These are phyloP conservation scores for Alcedo quadribrachys DNA, from an alignment of 2,797 vertebrate species.

Conservation along the genomic window DNA sequence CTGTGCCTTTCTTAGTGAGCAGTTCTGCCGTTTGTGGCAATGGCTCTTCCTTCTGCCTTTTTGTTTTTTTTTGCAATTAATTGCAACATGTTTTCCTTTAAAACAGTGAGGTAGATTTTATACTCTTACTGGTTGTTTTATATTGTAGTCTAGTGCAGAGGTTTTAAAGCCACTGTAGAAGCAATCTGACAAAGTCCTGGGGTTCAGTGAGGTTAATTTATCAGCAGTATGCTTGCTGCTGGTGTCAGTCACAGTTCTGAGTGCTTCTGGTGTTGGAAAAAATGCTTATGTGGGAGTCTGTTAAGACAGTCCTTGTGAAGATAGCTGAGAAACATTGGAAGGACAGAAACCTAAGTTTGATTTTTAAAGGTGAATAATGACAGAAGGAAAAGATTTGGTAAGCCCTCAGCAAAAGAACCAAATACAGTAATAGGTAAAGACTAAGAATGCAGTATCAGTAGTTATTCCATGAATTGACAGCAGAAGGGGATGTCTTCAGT, in stretches of 20 bases:
- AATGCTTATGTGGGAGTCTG: neutral
- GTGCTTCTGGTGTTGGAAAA: neutral
- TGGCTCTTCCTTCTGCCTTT: neutral
- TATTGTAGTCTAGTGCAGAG: neutral
- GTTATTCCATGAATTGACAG: neutral
- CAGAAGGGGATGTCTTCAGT: neutral
- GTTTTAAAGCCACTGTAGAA: neutral
- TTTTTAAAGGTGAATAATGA: neutral
- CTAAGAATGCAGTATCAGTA: neutral
- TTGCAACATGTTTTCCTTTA: neutral
- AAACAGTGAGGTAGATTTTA: neutral
- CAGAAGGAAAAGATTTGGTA: neutral
- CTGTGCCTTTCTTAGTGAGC: neutral
- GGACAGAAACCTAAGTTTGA: neutral
- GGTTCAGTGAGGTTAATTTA: neutral
- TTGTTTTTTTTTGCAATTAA: neutral
- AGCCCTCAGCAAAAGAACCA: neutral
- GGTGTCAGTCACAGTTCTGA: neutral
- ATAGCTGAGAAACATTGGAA: neutral
- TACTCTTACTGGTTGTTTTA: neutral
- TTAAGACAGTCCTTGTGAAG: neutral
- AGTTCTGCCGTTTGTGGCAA: neutral
- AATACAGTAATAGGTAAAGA: neutral
- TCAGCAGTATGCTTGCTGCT: neutral
- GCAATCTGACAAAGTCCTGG: neutral